phyloP scores from a whole-genome alignment of 2,797 vertebrate genomes.

The Brachyalestes nurse region DNA sequence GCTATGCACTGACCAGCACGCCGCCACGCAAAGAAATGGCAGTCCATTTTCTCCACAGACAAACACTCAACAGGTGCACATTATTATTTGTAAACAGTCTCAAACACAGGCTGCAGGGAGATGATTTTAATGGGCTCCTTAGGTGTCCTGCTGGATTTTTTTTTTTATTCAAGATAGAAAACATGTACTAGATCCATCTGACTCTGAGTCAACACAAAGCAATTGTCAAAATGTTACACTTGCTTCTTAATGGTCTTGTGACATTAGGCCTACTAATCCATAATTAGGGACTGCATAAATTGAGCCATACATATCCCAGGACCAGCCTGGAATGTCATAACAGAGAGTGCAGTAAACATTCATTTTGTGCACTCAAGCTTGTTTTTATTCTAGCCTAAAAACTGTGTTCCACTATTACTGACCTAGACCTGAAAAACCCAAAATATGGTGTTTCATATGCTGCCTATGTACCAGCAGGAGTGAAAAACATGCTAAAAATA shows the following conservation, averaged over 20 bases:
- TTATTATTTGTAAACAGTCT: neutral
- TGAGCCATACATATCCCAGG: neutral
- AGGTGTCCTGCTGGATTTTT: neutral
- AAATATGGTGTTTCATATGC: no score
- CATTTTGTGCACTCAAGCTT: neutral
- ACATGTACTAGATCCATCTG: neutral
- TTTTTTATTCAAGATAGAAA: neutral
- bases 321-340: no score
- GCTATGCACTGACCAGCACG: neutral
- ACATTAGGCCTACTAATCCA: conserved; percentile 4
- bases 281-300: neutral
- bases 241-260: neutral
- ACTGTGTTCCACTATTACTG: no score
- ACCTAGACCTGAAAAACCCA: no score
- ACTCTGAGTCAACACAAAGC: neutral
- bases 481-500: neutral
- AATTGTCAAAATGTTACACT: neutral
- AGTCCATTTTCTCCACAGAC: conserved; percentile 2
- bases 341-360: neutral
- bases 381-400: neutral
- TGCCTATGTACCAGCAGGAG: neutral
- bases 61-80: conserved; percentile 9
- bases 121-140: neutral
- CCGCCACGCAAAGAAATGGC: neutral
- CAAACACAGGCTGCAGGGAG: neutral